Base-by-base conservation (phyloP, 2,888 invertebrate species). In the Furcula furcula region DNA sequence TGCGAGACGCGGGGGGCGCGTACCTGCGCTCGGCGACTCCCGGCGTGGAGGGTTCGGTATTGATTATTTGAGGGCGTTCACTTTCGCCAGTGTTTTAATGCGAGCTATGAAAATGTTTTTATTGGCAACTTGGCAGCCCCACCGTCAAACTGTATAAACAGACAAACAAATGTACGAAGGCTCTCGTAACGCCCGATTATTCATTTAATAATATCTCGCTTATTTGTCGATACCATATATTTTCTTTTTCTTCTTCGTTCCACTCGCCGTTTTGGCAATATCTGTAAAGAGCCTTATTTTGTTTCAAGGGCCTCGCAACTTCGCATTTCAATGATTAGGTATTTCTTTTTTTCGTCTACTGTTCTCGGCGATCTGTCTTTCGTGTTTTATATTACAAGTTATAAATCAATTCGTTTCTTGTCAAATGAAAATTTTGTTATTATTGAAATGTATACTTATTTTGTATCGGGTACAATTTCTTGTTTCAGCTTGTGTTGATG, bases 11-110 rank as follows among this genome's bases (percentile, higher is more conserved):
- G 53, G 63, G 63, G 61, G 67, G 58, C 52, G 46, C 63, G 69
- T 79, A 84, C 82, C 85, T 83, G 84, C 83, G 84, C 80, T 76
- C 72, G 68, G 62, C 64, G 66, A 51, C 56, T 57, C 60, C 64
- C 62, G 57, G 48, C 52, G 57, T 60, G 57, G 66, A 63, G 62
- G 62, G 63, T 62, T 58, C 55, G 43, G 65, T 70, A 70, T 70
- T 66, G 69, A 70, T 70, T 70, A 69, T 68, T 63, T 64, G 58
- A 61, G 71, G 71, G 63, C 79, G 83, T 82, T 85, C 85, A 86
- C 86, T 86, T 87, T 86, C 86, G 77, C 83, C 84, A 80, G 77
- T 84, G 85, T 86, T 87, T 85, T 86, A 87, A 86, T 84, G 79
- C 70, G 69, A 65, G 75, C 82, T 74, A 78, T 84, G 82, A 84